Evolutionary conservation across 2,888 invertebrate genomes (phyloP), one percentile per base, ranked within the genome.

Genomic region (Plagodis pulveraria): DNA sequence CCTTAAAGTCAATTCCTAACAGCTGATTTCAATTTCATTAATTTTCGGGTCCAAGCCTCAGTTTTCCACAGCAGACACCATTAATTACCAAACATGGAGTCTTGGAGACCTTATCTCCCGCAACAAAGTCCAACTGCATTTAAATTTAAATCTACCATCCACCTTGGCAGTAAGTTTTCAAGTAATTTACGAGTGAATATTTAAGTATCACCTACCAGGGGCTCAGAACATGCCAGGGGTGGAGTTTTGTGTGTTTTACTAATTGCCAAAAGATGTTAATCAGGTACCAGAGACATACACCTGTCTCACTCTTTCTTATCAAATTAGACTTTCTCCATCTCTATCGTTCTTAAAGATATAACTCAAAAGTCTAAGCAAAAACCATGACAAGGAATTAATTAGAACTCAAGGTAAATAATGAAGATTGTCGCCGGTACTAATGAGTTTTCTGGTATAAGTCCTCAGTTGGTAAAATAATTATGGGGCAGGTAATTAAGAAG

Each of bases 231-330:
- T 78, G 89, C 84, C 86, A 87, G 87, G 92, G 93, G 93, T 89
- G 93, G 93, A 93, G 93, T 93, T 93, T 93, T 93, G 93, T 93
- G 91, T 93, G 93, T 93, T 93, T 93, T 93, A 93, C 94, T 94
- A 93, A 93, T 93, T 93, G 93, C 93, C 84, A 92, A 93, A 93
- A 93, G 93, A 94, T 94, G 93, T 88, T 93, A 93, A 93, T 93
- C 92, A 89, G 91, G 83, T 89, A 78, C 77, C 75, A 71, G 83
- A 86, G 84, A 88, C 77, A 65, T 80, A 76, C 70, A 71, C 58
- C 80, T 67, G 35, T 87, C 89, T 65, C 71, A 6, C 57, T 89
- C 78, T 54, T 36, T 47, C 79, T 6, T 44, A 42, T 7, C 12
- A 11, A 11, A 45, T 50, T 40, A 45, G 22, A 11, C 52, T 80